Base-by-base conservation (phyloP, 1,140 invertebrate genomes). In the Drosophila arawakana region DNA sequence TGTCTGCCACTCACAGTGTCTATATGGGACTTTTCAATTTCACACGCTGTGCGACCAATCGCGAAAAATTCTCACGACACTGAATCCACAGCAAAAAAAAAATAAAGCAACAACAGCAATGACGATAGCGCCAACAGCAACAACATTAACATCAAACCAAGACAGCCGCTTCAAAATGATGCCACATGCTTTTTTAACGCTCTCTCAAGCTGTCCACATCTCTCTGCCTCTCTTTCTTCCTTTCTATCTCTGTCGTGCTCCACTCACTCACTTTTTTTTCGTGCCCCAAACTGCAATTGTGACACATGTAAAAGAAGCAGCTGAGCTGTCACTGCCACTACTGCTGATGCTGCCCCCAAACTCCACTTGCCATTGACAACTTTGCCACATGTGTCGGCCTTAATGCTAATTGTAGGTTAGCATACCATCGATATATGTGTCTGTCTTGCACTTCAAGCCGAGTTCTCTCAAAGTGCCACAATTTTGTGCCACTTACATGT, bases 1-100 rank as follows among this genome's bases (percentile, higher is more conserved):
- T 73, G 10, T 8, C 46, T 6, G n/a, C 15, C 15, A 10, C 15
- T 18, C 54, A n/a, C 37, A 18, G 18, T 30, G 21, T 11, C 41
- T n/a, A 43, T n/a, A 43, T 11, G 50, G 10, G 43, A 34, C 61
- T 76, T 78, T 84, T 81, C 69, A 78, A 88, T 89, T 30, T 89
- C 83, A 88, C 83, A 88, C 83, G 83, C 69, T 88, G 81, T 73
- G 80, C 81, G 81, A 78, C 80, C 77, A 83, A 82, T 82, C 80
- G 81, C 81, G 74, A 89, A 89, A 82, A 83, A 85, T 88, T 88
- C 83, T 88, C 83, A 88, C 83, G 83, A 88, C 83, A 89, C 77
- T 88, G 83, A 86, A 67, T 63, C 68, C 63, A 47, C 44, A 54
- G 15, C 72, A 71, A 54, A 46, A 57, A 15, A 15, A 15, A 15